These are phyloP conservation scores for Drosophila grimshawi DNA, from an alignment of 1,140 invertebrate genomes.

Conservation along the genomic window DNA sequence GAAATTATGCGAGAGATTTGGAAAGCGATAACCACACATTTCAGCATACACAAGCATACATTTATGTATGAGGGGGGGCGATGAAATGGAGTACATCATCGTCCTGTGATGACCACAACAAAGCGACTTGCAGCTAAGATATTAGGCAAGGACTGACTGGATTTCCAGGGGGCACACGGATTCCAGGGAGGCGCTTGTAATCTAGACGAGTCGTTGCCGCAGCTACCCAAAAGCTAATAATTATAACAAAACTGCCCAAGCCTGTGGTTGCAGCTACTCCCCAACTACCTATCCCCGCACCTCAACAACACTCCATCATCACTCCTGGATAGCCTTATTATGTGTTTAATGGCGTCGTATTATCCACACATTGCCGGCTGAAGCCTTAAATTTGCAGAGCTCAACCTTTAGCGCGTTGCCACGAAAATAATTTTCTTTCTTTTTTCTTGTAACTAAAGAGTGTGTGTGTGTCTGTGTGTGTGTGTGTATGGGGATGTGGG, in stretches of 20 bases:
- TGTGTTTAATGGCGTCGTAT: slow-evolving; percentile 71
- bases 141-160: not conserved
- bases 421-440: slow-evolving; percentile 56
- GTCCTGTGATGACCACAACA: slow-evolving; percentile 49
- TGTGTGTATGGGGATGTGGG: slow-evolving; percentile 5
- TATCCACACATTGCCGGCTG: slow-evolving; percentile 58
- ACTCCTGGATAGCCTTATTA: slow-evolving; percentile 23
- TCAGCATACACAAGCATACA: not conserved
- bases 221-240: slow-evolving; percentile 60
- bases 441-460: slow-evolving; percentile 20
- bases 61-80: not conserved
- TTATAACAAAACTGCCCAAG: slow-evolving; percentile 37
- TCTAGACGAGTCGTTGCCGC: slow-evolving; percentile 47
- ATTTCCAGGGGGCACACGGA: not conserved
- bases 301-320: not conserved
- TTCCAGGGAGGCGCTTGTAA: slow-evolving; percentile 14
- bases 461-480: not conserved
- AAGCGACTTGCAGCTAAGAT: slow-evolving; percentile 35
- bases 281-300: no score
- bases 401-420: slow-evolving; percentile 36
- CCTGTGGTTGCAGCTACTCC: not conserved
- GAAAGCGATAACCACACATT: no score
- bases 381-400: slow-evolving; percentile 64
- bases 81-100: slow-evolving; percentile 11
- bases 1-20: no score